Conservation (phyloP, 2,888 invertebrate genomes). For the Helicoverpa assulta region DNA sequence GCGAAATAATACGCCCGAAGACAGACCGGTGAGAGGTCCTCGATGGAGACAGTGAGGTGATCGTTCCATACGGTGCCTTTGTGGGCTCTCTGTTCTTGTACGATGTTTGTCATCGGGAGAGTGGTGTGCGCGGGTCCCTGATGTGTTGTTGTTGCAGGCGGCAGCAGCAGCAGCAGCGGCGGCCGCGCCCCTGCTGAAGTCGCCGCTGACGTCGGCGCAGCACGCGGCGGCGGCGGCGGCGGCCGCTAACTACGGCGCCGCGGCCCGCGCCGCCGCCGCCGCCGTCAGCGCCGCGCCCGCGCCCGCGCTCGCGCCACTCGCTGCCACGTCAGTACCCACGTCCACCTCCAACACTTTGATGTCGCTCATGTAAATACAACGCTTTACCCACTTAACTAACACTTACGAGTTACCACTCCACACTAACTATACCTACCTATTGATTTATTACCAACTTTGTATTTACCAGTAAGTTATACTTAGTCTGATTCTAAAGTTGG, state of each 20-base stretch:
- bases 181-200: slow-evolving; percentile 95
- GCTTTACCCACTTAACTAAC: slow-evolving; percentile 41
- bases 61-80: slow-evolving; percentile 61
- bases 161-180: slow-evolving; percentile 93
- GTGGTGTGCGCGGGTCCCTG: background rate
- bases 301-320: slow-evolving; percentile 87
- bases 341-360: slow-evolving; percentile 52
- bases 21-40: slow-evolving; percentile 15
- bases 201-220: slow-evolving; percentile 95
- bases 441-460: background rate
- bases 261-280: slow-evolving; percentile 95
- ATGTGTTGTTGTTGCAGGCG: slow-evolving; percentile 78
- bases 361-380: slow-evolving; percentile 51
- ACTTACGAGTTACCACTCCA: slow-evolving; percentile 8
- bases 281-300: slow-evolving; percentile 92
- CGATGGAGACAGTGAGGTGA: slow-evolving; percentile 20
- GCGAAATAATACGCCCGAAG: slow-evolving; percentile 16
- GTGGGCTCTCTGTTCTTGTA: slow-evolving; percentile 83
- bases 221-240: slow-evolving; percentile 97
- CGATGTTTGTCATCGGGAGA: slow-evolving; percentile 8
- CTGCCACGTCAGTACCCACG: slow-evolving; percentile 77
- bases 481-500: background rate
- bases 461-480: background rate
- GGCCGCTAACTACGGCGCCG: slow-evolving; percentile 96
- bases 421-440: slow-evolving; percentile 22